Evolutionary conservation across 2,797 vertebrate genomes (phyloP).

Genomic region (Chiroxiphia lanceolata): DNA sequence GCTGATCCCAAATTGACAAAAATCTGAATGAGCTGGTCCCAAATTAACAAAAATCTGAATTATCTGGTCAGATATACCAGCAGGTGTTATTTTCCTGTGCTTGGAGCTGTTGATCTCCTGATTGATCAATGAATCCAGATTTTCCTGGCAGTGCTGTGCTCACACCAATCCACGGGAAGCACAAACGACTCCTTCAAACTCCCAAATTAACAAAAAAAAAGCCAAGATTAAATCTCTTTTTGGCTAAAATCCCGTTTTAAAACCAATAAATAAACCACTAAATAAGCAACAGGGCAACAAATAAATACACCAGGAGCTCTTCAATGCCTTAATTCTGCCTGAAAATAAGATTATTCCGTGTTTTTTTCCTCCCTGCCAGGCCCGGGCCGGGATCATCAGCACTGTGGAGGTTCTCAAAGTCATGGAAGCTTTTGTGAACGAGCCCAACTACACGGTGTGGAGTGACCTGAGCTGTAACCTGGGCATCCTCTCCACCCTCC

Average conservation of each 20-base stretch:
- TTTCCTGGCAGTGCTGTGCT: background rate
- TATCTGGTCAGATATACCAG: background rate
- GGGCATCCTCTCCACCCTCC: conserved; percentile 91
- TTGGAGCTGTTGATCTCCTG: background rate
- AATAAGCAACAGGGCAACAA: background rate
- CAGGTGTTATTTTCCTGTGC: background rate
- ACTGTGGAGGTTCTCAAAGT: conserved; percentile 96
- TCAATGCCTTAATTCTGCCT: background rate
- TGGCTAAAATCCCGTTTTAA: background rate
- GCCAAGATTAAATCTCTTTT: background rate
- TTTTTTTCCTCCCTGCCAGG: conserved; percentile 77
- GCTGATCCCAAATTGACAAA: too few relatives aligned
- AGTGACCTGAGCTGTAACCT: conserved; percentile 99
- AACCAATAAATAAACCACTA: background rate
- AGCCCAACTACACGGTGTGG: conserved; percentile 99
- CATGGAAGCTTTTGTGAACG: conserved; percentile 98
- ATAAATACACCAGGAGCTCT: background rate
- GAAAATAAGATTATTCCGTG: conserved; percentile 34
- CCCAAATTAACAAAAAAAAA: background rate
- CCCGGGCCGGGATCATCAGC: conserved; percentile 96
- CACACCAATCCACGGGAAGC: background rate
- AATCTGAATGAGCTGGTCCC: background rate
- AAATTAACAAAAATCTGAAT: background rate
- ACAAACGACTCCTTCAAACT: background rate
- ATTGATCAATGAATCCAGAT: background rate